These are phyloP conservation scores for Ageneiosus marmoratus DNA, from an alignment of 2,113 vertebrate genomes.

Conservation along the genomic window DNA sequence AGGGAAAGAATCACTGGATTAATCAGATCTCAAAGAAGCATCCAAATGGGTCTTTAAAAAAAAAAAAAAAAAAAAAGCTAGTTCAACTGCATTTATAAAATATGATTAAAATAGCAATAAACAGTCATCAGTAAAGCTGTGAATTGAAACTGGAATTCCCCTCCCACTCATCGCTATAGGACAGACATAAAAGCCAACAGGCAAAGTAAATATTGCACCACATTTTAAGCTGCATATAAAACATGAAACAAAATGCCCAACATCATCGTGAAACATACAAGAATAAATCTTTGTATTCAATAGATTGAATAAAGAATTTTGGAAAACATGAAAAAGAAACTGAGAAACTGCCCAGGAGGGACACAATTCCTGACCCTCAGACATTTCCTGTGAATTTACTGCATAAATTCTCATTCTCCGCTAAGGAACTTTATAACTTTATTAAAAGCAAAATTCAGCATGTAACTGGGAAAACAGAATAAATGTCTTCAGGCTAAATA, in stretches of 20 bases:
- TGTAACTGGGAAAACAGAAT: slow-evolving; percentile 27
- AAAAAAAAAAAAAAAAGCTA: slow-evolving; percentile 53
- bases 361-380: slow-evolving; percentile 53
- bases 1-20: slow-evolving; percentile 16
- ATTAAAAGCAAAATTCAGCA: slow-evolving; percentile 42
- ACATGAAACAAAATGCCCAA: slow-evolving; percentile 52
- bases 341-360: slow-evolving; percentile 55
- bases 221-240: slow-evolving; percentile 70
- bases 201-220: slow-evolving; percentile 77
- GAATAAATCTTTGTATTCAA: slow-evolving; percentile 67
- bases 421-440: slow-evolving; percentile 29
- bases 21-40: slow-evolving; percentile 58
- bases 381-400: slow-evolving; percentile 57
- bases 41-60: slow-evolving; percentile 42
- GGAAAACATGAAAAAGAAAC: slow-evolving; percentile 61
- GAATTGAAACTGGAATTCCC: slow-evolving; percentile 51
- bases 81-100: slow-evolving; percentile 60
- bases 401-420: slow-evolving; percentile 41
- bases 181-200: slow-evolving; percentile 61
- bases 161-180: slow-evolving; percentile 47
- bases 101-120: slow-evolving; percentile 59
- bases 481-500: slow-evolving; percentile 51
- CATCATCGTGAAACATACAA: slow-evolving; percentile 64
- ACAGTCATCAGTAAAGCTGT: slow-evolving; percentile 58
- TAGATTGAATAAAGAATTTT: slow-evolving; percentile 61